These are phyloP conservation scores for Ridgeia piscesae DNA, from an alignment of 1,140 invertebrate species.

Conservation along the genomic window DNA sequence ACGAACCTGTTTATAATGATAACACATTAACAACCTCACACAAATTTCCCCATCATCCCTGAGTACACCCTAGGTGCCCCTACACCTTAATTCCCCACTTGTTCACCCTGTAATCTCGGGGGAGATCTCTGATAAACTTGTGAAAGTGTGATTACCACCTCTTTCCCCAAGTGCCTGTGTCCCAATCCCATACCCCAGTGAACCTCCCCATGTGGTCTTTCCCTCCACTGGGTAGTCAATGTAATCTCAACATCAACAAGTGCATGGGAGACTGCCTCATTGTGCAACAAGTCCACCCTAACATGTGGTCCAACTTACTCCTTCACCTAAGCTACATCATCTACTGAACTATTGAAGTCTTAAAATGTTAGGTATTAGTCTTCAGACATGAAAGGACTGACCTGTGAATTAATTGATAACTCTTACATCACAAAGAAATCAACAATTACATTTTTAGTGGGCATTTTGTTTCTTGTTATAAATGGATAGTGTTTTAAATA, in stretches of 20 bases:
- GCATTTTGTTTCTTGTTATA: neutral
- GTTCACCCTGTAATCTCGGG: neutral
- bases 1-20: neutral
- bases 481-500: neutral
- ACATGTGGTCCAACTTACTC: neutral
- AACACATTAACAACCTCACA: neutral
- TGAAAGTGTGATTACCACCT: neutral
- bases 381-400: no score
- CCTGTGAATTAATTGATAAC: neutral
- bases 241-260: no score
- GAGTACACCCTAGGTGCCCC: no score
- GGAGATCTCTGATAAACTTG: neutral
- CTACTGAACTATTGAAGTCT: no score
- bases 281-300: no score
- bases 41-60: neutral
- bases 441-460: neutral
- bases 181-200: neutral
- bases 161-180: neutral
- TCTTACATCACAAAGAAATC: neutral
- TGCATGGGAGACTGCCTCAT: no score
- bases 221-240: neutral
- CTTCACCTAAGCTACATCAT: neutral
- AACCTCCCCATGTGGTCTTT: neutral
- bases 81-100: neutral
- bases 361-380: no score